These are phyloP conservation scores for Syngnathus typhle DNA, from an alignment of 2,113 vertebrate genomes.

Conservation along the genomic window DNA sequence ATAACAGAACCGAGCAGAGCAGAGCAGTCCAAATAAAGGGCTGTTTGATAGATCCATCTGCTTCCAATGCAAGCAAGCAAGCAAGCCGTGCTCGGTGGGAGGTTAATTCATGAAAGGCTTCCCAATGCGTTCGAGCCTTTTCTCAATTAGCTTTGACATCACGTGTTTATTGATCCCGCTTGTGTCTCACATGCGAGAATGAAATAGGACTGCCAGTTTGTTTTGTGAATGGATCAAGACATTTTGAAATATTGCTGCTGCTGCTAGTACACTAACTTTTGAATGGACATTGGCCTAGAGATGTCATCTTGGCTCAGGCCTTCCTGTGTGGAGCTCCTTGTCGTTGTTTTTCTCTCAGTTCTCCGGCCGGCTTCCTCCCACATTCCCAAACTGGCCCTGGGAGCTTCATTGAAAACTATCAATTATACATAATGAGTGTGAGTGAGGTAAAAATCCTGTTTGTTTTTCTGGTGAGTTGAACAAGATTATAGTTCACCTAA, in stretches of 20 bases:
- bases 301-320: too few species aligned
- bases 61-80: constrained; percentile 40
- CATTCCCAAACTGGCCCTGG: too few species aligned
- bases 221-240: too few species aligned
- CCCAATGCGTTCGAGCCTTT: constrained; percentile 33
- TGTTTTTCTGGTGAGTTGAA: too few species aligned
- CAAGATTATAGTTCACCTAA: too few species aligned
- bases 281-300: too few species aligned
- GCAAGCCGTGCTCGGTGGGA: constrained; percentile 20
- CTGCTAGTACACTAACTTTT: not conserved
- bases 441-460: too few species aligned
- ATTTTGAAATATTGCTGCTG: not conserved
- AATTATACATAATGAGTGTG: too few species aligned
- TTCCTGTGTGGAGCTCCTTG: too few species aligned
- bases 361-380: too few species aligned
- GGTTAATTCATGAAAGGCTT: constrained; percentile 38
- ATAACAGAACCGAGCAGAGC: constrained; percentile 34
- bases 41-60: constrained; percentile 59
- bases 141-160: constrained; percentile 33
- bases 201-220: not conserved
- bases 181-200: not conserved
- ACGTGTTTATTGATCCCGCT: constrained; percentile 14
- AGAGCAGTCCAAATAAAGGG: constrained; percentile 43
- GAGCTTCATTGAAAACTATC: too few species aligned
- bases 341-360: too few species aligned